phyloP scores from a whole-genome alignment of 2,888 invertebrate genomes.

The Drosophila rellima region DNA sequence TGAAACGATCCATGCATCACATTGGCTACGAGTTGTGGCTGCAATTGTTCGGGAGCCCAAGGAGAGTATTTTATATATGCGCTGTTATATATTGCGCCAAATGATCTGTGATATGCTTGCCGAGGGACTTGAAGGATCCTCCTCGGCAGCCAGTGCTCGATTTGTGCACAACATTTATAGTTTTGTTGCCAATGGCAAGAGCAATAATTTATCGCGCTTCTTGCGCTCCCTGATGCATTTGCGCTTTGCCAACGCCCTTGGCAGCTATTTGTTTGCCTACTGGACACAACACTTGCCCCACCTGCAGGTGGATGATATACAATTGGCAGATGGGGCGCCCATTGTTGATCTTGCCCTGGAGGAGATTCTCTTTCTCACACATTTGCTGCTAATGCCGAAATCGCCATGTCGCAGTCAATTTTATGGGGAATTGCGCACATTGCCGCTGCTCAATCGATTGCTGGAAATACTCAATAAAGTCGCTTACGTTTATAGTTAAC shows the following conservation, averaged over 20 bases:
- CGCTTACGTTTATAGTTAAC: conserved; percentile 65
- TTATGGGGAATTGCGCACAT: conserved; percentile 25
- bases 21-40: conserved; percentile 56
- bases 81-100: conserved; percentile 61
- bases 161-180: conserved; percentile 61
- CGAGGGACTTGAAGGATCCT: conserved; percentile 12
- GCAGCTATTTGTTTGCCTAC: conserved; percentile 49
- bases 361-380: conserved; percentile 54
- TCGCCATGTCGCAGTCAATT: conserved; percentile 64
- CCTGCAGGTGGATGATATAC: conserved; percentile 57
- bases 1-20: conserved; percentile 47
- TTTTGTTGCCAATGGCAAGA: conserved; percentile 28
- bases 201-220: conserved; percentile 42
- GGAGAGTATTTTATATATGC: conserved; percentile 52
- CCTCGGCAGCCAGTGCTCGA: conserved; percentile 12
- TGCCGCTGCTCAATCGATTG: conserved; percentile 33
- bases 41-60: conserved; percentile 53
- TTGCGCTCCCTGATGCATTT: conserved; percentile 49
- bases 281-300: conserved; percentile 56
- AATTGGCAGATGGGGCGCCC: conserved; percentile 16
- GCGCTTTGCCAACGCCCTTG: conserved; percentile 43
- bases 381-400: conserved; percentile 50
- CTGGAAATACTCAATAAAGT: conserved; percentile 68
- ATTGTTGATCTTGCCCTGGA: conserved; percentile 30
- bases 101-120: conserved; percentile 65